Base-by-base conservation (phyloP, 1,140 invertebrate genomes). In the Neocloeon triangulifer region DNA sequence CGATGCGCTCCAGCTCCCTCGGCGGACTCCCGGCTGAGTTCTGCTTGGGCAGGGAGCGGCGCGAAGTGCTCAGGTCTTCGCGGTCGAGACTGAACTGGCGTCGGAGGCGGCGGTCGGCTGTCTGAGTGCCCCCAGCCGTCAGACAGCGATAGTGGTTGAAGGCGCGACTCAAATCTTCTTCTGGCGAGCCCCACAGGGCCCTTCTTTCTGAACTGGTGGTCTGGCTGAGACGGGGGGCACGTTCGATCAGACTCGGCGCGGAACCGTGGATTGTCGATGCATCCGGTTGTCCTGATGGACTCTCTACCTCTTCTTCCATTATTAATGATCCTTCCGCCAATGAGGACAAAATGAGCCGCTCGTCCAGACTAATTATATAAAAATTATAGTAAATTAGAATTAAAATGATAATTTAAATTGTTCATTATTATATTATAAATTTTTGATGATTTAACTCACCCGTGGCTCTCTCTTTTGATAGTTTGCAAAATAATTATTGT, bases 141-240 rank as follows among this genome's bases (percentile, higher is more conserved):
- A 73, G 53, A 46, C 69, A 73, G 41, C 69, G 61, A 46, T 71
- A 70, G 38, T 70, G 63, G 48, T 69, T 73, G 42, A 73, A 74
- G 1, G 70, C 68, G 0, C 65, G 68, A 37, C 70, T 73, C 7
- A 75, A 49, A 42, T 75, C 71, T 38, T 69, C 66, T 26, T 59
- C 30, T 22, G 19, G 19, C 18, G 13, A 27, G 16, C 4, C 13
- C 19, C 8, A 13, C 8, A 17, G 18, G 19, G 21, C 10, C 9
- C 2, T 16, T 19, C 3, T 9, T 14, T 9, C 9, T 2, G 27
- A 17, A 16, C 19, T 29, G 27, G 2, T 16, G n/a, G 19, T 16
- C 10, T 14, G 10, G 10, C 14, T 18, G 3, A 14, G 14, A 29
- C n/a, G 9, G 13, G 19, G 27, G 27, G 27, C 3, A 29, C n/a